These are phyloP conservation scores for Himalopsyche kuldschensis DNA, from an alignment of 2,888 invertebrate species.

Conservation along the genomic window DNA sequence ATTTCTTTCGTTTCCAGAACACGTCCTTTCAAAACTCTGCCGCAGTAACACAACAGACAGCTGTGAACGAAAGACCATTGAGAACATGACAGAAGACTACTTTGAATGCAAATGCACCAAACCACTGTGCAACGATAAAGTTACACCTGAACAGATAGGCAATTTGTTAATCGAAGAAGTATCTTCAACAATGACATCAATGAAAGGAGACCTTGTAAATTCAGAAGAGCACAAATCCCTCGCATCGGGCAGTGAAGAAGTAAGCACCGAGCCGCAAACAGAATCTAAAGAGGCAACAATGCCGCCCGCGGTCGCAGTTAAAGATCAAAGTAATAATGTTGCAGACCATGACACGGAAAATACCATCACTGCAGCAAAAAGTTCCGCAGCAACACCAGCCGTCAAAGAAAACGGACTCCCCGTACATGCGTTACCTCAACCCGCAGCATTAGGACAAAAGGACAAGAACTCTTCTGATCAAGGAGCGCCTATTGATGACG, in stretches of 20 bases:
- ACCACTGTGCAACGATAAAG: slow-evolving; percentile 25
- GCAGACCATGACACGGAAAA: slow-evolving; percentile 2
- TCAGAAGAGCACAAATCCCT: slow-evolving; percentile 1
- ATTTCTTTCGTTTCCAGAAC: slow-evolving; percentile 12
- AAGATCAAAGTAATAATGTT: not conserved
- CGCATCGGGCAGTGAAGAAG: not conserved
- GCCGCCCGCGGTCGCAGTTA: not conserved
- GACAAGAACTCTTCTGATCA: slow-evolving; percentile 25
- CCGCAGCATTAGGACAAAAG: slow-evolving; percentile 37
- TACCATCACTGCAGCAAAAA: not conserved
- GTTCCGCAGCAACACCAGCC: not conserved
- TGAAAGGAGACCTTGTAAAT: not conserved
- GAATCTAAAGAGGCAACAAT: not conserved
- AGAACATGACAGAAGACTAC: slow-evolving; percentile 6
- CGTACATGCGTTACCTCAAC: slow-evolving; percentile 28
- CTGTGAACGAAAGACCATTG: slow-evolving; percentile 13
- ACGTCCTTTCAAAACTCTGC: slow-evolving; percentile 21
- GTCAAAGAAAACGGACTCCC: slow-evolving; percentile 9
- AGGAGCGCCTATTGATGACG: slow-evolving; percentile 38
- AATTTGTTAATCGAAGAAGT: not conserved
- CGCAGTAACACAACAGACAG: not conserved
- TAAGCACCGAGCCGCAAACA: not conserved
- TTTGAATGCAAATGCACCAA: slow-evolving; percentile 26
- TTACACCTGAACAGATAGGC: not conserved
- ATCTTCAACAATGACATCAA: not conserved